phyloP scores from a whole-genome alignment of 2,888 invertebrate species.

The Drepana falcataria region DNA sequence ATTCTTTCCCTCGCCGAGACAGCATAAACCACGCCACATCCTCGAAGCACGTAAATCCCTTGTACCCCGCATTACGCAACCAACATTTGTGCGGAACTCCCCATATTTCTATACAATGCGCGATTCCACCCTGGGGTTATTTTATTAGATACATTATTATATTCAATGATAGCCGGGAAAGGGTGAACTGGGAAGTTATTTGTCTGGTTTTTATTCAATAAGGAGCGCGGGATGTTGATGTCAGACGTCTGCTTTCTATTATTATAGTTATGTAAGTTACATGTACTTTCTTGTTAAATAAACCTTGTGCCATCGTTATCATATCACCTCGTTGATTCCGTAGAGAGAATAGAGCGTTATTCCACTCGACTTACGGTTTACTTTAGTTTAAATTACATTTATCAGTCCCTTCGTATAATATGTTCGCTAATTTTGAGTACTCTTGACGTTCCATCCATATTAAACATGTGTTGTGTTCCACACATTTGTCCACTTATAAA shows the following conservation, averaged over 20 bases:
- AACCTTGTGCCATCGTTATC: no score
- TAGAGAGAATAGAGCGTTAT: no score
- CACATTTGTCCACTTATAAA: no score
- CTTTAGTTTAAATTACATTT: no score
- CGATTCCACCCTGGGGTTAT: constrained; percentile 6
- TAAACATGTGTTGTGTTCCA: no score
- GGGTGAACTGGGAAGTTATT: neutral
- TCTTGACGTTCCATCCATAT: no score
- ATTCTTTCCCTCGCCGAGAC: no score
- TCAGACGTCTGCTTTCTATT: neutral
- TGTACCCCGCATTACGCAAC: neutral
- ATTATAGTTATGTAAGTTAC: neutral
- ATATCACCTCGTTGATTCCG: no score
- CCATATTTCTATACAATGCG: constrained; percentile 2
- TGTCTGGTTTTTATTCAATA: neutral
- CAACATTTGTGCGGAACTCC: constrained; percentile 1
- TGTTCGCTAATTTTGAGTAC: no score
- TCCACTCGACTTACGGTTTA: no score
- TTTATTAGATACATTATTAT: constrained; percentile 33
- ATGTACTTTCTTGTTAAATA: no score
- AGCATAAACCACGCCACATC: neutral
- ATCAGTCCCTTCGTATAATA: no score
- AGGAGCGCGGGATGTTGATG: neutral
- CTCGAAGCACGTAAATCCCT: neutral
- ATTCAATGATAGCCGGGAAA: constrained; percentile 21